Evolutionary conservation across 2,113 vertebrate species (phyloP), one percentile per base, ranked within the genome.

Genomic region (Tinamus guttatus): DNA sequence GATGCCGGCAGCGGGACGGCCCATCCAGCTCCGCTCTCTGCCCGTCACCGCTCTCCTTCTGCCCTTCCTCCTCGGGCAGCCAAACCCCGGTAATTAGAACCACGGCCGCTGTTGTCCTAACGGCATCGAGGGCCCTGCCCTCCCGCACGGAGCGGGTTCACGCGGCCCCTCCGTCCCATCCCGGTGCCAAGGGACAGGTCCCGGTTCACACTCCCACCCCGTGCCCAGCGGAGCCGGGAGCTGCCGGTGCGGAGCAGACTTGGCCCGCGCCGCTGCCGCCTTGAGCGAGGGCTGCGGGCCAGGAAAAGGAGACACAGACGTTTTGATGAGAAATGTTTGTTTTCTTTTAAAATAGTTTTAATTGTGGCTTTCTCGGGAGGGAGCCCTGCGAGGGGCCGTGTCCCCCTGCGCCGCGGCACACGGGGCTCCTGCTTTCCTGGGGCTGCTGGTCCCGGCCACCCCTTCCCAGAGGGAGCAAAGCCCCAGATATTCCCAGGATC

Each of bases 291-390:
- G 56, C 49, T 1, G 18, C 17, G 0, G 76, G 20, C 30, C 47
- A 54, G 36, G 34, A 56, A 32, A 73, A 78, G 41, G 90, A 21
- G 17, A 87, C 67, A 56, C 52, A 85, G 71, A 83, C 85, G 47
- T 88, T 85, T 64, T 59, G 47, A 90, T 83, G 76, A 88, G 68
- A 85, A 93, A 40, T 36, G 49, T 52, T 96, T 92, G 71, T 85
- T 94, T 94, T 74, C 91, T 83, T 94, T 88, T 83, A 49, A 95
- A 96, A 52, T 69, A 58, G 30, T 80, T 92, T 80, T 83, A 83
- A 90, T 90, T 92, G 83, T 77, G 91, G 59, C 79, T 94, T 92
- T 60, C 7, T 36, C 47, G 64, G 75, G 58, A 92, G 30, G 77
- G 64, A 95, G n/a, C 34, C 49, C 80, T 59, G 89, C n/a, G 74